Conservation (phyloP, 2,113 vertebrate species). For the Syrrhaptes paradoxus region DNA sequence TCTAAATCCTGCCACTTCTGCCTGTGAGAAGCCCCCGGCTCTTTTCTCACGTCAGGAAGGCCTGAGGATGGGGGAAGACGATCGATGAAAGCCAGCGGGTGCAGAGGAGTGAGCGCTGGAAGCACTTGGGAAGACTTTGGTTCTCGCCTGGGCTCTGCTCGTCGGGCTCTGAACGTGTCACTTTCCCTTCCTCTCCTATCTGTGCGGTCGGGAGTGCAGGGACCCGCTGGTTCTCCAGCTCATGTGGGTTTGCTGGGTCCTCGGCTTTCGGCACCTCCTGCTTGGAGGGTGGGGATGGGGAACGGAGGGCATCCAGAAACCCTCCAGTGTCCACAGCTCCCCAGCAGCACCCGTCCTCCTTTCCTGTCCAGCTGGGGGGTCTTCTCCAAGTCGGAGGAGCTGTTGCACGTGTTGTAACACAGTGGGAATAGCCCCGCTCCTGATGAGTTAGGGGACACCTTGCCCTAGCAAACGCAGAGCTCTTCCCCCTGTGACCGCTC, state of each 20-base stretch:
- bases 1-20: conserved; percentile 58
- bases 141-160: not conserved
- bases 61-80: not conserved
- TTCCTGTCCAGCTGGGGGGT: not conserved
- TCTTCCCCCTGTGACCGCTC: not conserved
- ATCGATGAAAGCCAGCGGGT: not conserved
- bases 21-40: conserved; percentile 50
- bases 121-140: not conserved
- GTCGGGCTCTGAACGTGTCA: not conserved
- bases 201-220: not conserved
- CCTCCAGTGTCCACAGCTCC: not conserved
- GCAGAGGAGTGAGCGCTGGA: not conserved
- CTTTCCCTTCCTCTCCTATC: not conserved
- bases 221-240: not conserved
- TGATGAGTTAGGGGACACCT: not conserved
- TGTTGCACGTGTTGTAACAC: rapidly evolving
- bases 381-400: not conserved
- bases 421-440: not conserved
- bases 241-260: not conserved
- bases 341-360: not conserved
- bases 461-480: not conserved
- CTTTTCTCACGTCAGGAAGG: conserved; percentile 49
- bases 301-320: not conserved
- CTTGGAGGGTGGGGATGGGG: not conserved
- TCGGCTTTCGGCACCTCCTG: not conserved